phyloP scores from a whole-genome alignment of 1,140 invertebrate genomes.

The Holcopasites calliopsidis region DNA sequence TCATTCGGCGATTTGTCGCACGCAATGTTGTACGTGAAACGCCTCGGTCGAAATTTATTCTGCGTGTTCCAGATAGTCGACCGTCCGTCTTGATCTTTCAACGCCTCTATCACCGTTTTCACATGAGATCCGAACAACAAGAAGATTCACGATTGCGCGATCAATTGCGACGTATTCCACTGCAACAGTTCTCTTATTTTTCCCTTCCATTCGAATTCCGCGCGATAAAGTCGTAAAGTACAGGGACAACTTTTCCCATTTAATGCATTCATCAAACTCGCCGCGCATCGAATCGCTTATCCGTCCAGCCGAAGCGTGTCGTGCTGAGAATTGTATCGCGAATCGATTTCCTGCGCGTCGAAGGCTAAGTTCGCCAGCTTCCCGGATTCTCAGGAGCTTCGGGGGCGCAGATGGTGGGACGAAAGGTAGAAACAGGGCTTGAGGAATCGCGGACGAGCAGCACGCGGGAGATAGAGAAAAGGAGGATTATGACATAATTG shows the following conservation, averaged over 20 bases:
- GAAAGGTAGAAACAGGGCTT: neutral
- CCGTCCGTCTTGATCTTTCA: neutral
- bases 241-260: too few relatives aligned
- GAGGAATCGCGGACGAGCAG: neutral
- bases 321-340: neutral
- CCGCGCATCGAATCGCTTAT: neutral
- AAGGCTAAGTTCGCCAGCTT: neutral
- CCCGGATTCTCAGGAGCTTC: neutral
- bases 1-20: neutral
- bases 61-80: neutral
- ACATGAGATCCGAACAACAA: too few relatives aligned
- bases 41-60: neutral
- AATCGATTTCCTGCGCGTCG: constrained; percentile 8
- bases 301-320: neutral
- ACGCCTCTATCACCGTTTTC: too few relatives aligned
- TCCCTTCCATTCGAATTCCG: too few relatives aligned
- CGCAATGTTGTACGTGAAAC: neutral
- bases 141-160: too few relatives aligned
- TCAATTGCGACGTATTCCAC: too few relatives aligned
- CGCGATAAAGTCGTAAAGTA: too few relatives aligned
- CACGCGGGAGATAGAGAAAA: constrained; percentile 20
- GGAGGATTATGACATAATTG: constrained; percentile 60
- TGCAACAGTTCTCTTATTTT: too few relatives aligned
- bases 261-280: neutral
- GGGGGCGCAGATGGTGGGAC: neutral